Evolutionary conservation across 2,888 invertebrate genomes (phyloP), one percentile per base, ranked within the genome.

Genomic region (Meliscaeva auricollis): DNA sequence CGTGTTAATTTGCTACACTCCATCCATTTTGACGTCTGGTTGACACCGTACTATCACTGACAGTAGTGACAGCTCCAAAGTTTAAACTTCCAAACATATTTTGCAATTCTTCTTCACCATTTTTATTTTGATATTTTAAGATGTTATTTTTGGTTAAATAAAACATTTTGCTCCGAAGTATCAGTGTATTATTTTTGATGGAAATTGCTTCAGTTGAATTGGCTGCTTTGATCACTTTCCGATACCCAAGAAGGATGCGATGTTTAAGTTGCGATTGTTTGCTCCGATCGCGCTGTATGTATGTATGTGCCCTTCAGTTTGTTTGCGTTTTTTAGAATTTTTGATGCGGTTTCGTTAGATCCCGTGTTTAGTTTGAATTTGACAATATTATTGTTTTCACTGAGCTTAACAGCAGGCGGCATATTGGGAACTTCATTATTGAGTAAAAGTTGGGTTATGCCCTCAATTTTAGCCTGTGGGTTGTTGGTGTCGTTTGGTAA

Each of bases 241-340:
- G 32, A 66, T 35, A 48, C 7, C 17, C 17, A 13, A 66, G 66
- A 3, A 66, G 35, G 6, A 68, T 68, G 1, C 22, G 3, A n/a
- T 20, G 50, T 52, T 68, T 68, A 1, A 38, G 50, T 9, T 66
- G 35, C 7, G 50, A 35, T 38, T 68, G 66, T 13, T 66, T 50
- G 26, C 66, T 68, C 6, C 15, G 50, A 50, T 50, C 38, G 17
- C 9, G 58, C 20, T 58, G 58, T 6, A 20, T 60, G 3, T 35
- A 60, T 17, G 20, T 11, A 32, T 32, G 32, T 56, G 56, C 32
- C 54, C 8, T 56, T 56, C 8, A 56, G n/a, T 56, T 56, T 56
- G 7, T 56, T 4, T 32, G 32, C 15, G 13, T 56, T 60, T 46
- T 46, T 46, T 46, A 46, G 7, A 8, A 41, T 32, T 32, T 32